phyloP scores from a whole-genome alignment of 2,797 vertebrate species.

The Takifugu rubripes region DNA sequence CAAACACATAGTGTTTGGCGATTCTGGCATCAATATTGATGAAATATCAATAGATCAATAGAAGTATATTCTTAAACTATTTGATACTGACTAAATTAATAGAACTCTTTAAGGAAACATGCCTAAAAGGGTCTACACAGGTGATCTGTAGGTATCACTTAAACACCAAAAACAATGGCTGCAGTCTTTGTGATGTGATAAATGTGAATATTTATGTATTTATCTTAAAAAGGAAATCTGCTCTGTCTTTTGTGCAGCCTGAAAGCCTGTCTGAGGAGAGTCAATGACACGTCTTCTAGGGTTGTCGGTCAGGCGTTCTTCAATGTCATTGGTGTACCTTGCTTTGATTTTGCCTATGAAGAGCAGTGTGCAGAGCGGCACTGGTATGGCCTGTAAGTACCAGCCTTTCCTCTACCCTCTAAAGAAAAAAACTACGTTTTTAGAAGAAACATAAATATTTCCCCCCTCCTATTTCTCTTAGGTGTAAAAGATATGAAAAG shows the following conservation, averaged over 20 bases:
- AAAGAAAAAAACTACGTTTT: no score
- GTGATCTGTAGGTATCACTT: no score
- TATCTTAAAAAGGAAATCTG: not conserved
- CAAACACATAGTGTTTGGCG: not conserved
- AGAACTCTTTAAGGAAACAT: no score
- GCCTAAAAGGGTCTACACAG: no score
- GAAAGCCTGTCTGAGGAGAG: constrained; percentile 79
- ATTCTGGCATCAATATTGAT: no score
- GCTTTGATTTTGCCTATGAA: constrained; percentile 82
- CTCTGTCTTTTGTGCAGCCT: constrained; percentile 68
- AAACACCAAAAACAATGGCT: no score
- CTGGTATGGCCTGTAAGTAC: constrained; percentile 92
- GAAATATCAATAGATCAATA: no score
- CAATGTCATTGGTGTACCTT: constrained; percentile 87
- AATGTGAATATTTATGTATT: not conserved
- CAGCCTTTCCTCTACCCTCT: not conserved
- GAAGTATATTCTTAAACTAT: no score
- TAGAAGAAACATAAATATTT: not conserved
- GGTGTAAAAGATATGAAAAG: constrained; percentile 86
- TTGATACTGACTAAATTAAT: no score
- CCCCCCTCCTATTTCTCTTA: constrained; percentile 35
- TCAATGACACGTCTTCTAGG: constrained; percentile 85
- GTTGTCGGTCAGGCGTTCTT: constrained; percentile 89
- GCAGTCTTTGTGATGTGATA: no score
- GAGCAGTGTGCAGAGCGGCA: constrained; percentile 85